phyloP scores from a whole-genome alignment of 2,113 vertebrate species.

The Redunca redunca region DNA sequence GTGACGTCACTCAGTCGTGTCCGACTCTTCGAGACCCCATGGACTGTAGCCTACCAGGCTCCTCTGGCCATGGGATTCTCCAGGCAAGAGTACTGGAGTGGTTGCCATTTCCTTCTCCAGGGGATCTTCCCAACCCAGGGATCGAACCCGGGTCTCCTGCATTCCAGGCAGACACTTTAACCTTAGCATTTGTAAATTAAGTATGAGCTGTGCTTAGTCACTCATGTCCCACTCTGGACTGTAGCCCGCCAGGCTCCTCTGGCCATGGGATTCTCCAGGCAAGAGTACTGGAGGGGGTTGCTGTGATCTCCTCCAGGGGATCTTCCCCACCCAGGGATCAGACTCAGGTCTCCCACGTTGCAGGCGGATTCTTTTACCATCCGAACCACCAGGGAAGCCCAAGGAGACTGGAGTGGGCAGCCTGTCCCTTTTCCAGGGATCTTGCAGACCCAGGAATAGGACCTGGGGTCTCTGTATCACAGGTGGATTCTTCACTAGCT shows the following conservation, averaged over 20 bases:
- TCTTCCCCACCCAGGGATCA: background rate
- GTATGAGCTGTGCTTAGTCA: background rate
- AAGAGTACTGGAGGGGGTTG: background rate
- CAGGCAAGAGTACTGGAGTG: too few species aligned
- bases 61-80: too few species aligned
- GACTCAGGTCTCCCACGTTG: background rate
- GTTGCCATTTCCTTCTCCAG: too few species aligned
- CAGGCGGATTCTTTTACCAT: background rate
- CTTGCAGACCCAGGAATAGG: background rate
- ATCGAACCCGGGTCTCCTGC: too few species aligned
- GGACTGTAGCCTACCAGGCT: too few species aligned
- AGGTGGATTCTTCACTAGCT: background rate
- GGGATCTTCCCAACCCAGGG: too few species aligned
- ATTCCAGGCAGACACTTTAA: too few species aligned
- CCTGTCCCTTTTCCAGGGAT: background rate
- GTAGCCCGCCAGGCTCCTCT: background rate
- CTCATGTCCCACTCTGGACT: background rate
- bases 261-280: background rate
- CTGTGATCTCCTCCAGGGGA: background rate
- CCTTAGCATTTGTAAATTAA: background rate
- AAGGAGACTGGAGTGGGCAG: background rate
- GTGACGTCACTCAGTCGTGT: too few species aligned
- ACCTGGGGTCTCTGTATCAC: background rate
- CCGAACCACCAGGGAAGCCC: background rate
- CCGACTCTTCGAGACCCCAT: too few species aligned